Conservation (phyloP, 2,113 vertebrate species). For the Sakesphorus luctuosus region DNA sequence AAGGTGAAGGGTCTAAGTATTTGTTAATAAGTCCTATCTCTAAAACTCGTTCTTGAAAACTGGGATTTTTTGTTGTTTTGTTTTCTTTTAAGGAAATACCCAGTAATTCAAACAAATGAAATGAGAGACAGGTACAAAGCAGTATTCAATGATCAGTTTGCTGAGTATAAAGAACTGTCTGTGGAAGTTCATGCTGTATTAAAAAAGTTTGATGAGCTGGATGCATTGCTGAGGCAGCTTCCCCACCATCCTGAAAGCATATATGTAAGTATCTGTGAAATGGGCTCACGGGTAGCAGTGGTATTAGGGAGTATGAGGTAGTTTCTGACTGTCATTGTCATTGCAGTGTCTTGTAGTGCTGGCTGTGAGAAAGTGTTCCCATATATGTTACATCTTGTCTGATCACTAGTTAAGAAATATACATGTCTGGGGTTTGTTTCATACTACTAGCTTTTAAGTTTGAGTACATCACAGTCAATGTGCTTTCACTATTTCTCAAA, state of each 20-base stretch:
- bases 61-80: not conserved
- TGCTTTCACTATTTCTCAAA: not conserved
- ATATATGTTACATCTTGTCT: not conserved
- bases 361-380: not conserved
- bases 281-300: not conserved
- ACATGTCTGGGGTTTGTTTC: fast-evolving
- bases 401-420: not conserved
- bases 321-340: not conserved
- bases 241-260: conserved; percentile 77
- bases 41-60: not conserved
- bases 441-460: not conserved
- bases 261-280: conserved; percentile 76
- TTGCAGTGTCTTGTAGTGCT: not conserved
- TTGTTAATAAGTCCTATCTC: not conserved
- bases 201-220: conserved; percentile 87
- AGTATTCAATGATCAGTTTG: conserved; percentile 95
- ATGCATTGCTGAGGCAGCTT: conserved; percentile 84
- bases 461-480: not conserved
- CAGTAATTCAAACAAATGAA: conserved; percentile 85
- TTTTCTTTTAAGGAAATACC: conserved; percentile 90
- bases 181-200: conserved; percentile 85
- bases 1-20: not conserved
- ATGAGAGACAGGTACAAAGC: conserved; percentile 91
- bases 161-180: conserved; percentile 93
- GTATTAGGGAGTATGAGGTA: not conserved